Evolutionary conservation across 2,888 invertebrate genomes (phyloP).

Genomic region (Copidosoma aretas): DNA sequence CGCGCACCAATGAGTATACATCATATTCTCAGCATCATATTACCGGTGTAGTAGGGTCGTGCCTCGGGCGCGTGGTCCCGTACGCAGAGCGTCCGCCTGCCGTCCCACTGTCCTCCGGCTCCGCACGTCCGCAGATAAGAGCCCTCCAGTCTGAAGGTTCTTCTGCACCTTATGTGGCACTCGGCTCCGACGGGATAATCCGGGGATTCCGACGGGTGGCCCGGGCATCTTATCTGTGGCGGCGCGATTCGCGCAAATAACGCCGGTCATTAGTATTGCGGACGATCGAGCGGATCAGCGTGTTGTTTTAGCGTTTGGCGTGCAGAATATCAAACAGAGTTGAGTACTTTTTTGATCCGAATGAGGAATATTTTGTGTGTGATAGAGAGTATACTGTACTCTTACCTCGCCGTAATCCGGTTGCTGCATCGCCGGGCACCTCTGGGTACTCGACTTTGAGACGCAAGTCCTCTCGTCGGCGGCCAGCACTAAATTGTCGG

Average conservation of each 20-base stretch:
- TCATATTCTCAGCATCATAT: too few species aligned
- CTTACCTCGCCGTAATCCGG: conserved; percentile 54
- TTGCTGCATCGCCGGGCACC: conserved; percentile 51
- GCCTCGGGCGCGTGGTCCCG: conserved; percentile 61
- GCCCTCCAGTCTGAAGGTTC: conserved; percentile 67
- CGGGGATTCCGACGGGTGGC: conserved; percentile 52
- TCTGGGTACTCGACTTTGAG: conserved; percentile 43
- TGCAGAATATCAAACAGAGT: too few species aligned
- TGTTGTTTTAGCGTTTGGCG: too few species aligned
- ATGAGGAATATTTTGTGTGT: too few species aligned
- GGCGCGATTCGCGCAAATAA: too few species aligned
- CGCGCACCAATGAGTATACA: too few species aligned
- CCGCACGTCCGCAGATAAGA: conserved; percentile 65
- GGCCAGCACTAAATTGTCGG: conserved; percentile 55
- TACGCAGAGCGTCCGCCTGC: conserved; percentile 64
- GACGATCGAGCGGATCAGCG: too few species aligned
- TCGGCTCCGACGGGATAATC: conserved; percentile 61
- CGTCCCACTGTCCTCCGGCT: conserved; percentile 64
- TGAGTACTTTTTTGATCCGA: too few species aligned
- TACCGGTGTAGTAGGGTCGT: conserved; percentile 36
- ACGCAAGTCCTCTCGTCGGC: conserved; percentile 59
- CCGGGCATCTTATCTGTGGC: conserved; percentile 58
- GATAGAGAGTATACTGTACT: too few species aligned
- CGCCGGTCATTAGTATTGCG: too few species aligned
- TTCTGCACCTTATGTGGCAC: conserved; percentile 64